phyloP scores from a whole-genome alignment of 2,888 invertebrate species.

The Lasioglossum calceatum region DNA sequence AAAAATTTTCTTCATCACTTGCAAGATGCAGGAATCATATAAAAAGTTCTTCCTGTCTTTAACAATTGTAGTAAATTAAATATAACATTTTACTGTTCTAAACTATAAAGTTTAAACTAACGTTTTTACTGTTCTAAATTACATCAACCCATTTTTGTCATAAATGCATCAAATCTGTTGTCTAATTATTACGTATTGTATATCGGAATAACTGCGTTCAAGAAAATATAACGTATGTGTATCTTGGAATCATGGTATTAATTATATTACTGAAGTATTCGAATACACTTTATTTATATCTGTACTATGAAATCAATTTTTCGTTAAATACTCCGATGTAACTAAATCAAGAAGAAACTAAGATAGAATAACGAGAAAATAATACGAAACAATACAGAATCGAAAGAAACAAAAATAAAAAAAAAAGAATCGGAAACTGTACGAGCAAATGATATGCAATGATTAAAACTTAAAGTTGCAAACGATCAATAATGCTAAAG shows the following conservation, averaged over 20 bases:
- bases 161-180: too few species aligned
- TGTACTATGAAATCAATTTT: constrained; percentile 18
- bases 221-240: constrained; percentile 16
- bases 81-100: too few species aligned
- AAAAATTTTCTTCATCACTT: too few species aligned
- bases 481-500: constrained; percentile 67
- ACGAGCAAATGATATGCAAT: constrained; percentile 67
- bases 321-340: constrained; percentile 79
- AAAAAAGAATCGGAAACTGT: constrained; percentile 53
- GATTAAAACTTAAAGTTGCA: constrained; percentile 67
- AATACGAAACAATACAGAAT: constrained; percentile 57
- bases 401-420: constrained; percentile 47
- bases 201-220: neutral
- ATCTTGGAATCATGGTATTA: constrained; percentile 30
- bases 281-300: neutral
- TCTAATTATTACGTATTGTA: neutral
- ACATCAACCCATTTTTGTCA: too few species aligned
- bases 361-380: constrained; percentile 49
- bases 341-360: constrained; percentile 68
- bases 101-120: too few species aligned
- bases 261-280: neutral
- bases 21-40: too few species aligned
- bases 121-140: too few species aligned
- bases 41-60: too few species aligned
- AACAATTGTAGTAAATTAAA: too few species aligned